Evolutionary conservation across 30 jellyfish, hydroid and myxozoan genomes (phyloP).

Genomic region (Cassiopea andromeda): DNA sequence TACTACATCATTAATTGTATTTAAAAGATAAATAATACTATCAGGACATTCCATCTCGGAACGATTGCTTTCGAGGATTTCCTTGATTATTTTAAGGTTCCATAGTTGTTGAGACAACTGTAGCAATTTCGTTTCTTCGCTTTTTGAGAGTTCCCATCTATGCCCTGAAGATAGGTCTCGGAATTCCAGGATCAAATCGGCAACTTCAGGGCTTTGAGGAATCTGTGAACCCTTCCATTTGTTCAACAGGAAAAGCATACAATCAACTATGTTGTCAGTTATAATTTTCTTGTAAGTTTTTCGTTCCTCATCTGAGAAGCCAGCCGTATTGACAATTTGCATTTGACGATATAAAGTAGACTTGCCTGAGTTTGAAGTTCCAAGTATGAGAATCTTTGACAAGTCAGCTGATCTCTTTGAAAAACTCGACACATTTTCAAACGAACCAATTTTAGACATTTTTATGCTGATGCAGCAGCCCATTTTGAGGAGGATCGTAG

Average conservation of each 20-base stretch:
- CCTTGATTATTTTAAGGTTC: slow-evolving; percentile 13
- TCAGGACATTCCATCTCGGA: slow-evolving; percentile 42
- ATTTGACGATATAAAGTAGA: slow-evolving; percentile 66
- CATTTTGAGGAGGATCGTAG: not conserved
- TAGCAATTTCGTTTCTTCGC: slow-evolving; percentile 13
- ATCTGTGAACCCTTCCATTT: not conserved
- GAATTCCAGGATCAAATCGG: slow-evolving; percentile 16
- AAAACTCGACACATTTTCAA: not conserved
- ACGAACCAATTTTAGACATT: slow-evolving; percentile 16
- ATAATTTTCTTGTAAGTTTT: slow-evolving; percentile 31
- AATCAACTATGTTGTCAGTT: slow-evolving; percentile 26
- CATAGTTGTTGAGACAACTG: slow-evolving; percentile 16
- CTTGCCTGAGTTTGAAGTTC: slow-evolving; percentile 80
- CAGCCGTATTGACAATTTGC: slow-evolving; percentile 60
- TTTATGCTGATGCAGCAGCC: slow-evolving; percentile 18
- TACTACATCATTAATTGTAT: slow-evolving; percentile 19
- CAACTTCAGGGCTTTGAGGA: not conserved
- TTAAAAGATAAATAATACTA: slow-evolving; percentile 26
- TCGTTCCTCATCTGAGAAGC: slow-evolving; percentile 60
- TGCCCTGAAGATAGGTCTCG: slow-evolving; percentile 6
- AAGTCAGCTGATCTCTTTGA: not conserved
- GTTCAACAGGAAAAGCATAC: not conserved
- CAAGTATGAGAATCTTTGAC: slow-evolving; percentile 58
- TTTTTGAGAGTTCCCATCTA: not conserved
- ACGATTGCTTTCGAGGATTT: not conserved